phyloP scores from a whole-genome alignment of 2,113 vertebrate genomes.

The Pachypanchax playfairii region DNA sequence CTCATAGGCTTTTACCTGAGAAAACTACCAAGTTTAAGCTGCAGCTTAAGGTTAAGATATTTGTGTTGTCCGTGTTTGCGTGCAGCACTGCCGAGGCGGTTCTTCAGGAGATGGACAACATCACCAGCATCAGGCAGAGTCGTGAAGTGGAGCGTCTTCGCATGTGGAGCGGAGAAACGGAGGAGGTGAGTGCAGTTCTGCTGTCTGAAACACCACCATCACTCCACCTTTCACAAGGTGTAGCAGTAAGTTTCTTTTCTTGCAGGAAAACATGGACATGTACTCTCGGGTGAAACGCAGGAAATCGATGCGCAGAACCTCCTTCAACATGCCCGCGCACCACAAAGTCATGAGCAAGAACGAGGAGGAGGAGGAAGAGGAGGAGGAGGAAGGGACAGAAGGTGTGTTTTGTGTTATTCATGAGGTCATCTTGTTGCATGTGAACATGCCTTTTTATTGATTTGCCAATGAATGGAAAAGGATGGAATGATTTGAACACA shows the following conservation, averaged over 20 bases:
- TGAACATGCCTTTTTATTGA: no score
- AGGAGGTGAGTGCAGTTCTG: conserved; percentile 84
- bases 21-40: not conserved
- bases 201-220: not conserved
- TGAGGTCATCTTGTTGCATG: no score
- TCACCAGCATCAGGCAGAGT: conserved; percentile 93
- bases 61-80: not conserved
- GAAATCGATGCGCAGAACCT: conserved; percentile 92
- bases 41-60: not conserved
- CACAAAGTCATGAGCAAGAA: conserved; percentile 92
- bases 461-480: no score
- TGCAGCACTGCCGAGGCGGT: conserved; percentile 95
- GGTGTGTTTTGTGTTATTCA: conserved; percentile 45
- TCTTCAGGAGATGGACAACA: conserved; percentile 99
- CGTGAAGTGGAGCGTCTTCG: conserved; percentile 96
- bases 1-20: no score
- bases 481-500: not conserved
- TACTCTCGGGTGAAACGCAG: conserved; percentile 98
- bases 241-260: conserved; percentile 5
- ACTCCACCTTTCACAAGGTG: not conserved
- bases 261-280: conserved; percentile 99
- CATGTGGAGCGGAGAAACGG: conserved; percentile 96
- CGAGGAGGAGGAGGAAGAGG: conserved; percentile 85
- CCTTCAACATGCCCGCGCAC: conserved; percentile 92
- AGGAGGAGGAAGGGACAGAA: conserved; percentile 87